phyloP scores from a whole-genome alignment of 2,888 invertebrate genomes.

The Danaus chrysippus region DNA sequence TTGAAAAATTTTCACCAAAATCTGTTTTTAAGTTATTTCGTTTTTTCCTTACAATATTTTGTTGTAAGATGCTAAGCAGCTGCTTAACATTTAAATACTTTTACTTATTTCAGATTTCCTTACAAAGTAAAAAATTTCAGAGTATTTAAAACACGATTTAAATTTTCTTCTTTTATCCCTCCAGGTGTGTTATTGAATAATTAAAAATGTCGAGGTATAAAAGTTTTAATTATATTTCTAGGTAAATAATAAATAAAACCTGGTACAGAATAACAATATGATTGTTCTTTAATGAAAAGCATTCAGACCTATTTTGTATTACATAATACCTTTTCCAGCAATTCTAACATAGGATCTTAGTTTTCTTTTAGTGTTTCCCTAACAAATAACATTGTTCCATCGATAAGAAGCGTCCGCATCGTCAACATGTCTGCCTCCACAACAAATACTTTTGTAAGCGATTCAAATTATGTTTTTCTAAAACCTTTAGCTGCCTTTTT shows the following conservation, averaged over 20 bases:
- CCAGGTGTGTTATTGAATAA: no score
- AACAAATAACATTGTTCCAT: conserved; percentile 70
- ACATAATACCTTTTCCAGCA: conserved; percentile 33
- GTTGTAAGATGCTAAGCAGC: conserved; percentile 14
- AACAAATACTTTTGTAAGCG: conserved; percentile 65
- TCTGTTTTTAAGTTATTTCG: conserved; percentile 14
- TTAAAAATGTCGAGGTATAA: no score
- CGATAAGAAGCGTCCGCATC: conserved; percentile 64
- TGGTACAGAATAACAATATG: not conserved
- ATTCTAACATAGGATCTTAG: conserved; percentile 57
- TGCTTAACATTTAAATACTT: conserved; percentile 24
- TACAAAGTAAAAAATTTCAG: conserved; percentile 13
- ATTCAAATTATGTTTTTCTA: conserved; percentile 60
- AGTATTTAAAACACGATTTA: conserved; percentile 11
- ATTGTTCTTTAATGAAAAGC: conserved; percentile 6
- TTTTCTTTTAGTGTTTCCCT: conserved; percentile 60
- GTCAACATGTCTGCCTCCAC: conserved; percentile 63
- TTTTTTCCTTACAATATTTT: conserved; percentile 15
- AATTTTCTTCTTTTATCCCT: not conserved
- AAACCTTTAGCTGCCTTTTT: conserved; percentile 32
- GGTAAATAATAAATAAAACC: no score
- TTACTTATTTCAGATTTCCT: conserved; percentile 10
- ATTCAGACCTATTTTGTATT: conserved; percentile 17
- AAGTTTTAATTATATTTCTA: no score
- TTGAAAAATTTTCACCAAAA: not conserved